Conservation (phyloP, 2,888 invertebrate species). For the Oxystoma pomonae region DNA sequence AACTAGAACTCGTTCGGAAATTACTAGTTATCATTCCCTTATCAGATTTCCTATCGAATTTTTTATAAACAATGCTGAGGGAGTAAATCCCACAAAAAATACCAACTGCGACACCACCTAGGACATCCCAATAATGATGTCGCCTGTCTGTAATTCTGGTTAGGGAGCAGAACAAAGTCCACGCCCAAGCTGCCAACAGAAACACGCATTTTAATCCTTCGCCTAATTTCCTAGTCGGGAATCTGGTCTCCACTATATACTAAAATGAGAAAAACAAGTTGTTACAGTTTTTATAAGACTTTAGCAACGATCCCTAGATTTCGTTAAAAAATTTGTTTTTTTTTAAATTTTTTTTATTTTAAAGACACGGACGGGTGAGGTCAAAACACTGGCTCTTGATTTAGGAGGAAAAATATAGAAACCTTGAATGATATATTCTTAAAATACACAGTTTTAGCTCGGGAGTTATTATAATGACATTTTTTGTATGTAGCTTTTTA, state of each 20-base stretch:
- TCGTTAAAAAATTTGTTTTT: too few relatives aligned
- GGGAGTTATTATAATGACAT: too few relatives aligned
- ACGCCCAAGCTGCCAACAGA: constrained; percentile 57
- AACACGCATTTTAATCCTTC: constrained; percentile 58
- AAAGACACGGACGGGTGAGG: too few relatives aligned
- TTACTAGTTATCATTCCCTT: background rate
- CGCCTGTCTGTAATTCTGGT: constrained; percentile 67
- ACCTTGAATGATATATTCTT: too few relatives aligned
- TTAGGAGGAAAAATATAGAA: too few relatives aligned
- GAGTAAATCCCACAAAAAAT: background rate
- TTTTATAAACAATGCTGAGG: background rate
- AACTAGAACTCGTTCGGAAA: background rate
- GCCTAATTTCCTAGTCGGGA: constrained; percentile 44
- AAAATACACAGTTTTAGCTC: too few relatives aligned
- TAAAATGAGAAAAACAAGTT: too few relatives aligned
- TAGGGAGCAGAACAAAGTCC: constrained; percentile 61
- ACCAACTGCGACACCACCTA: constrained; percentile 61
- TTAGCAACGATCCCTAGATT: too few relatives aligned
- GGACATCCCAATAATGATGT: constrained; percentile 80
- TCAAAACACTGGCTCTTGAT: too few relatives aligned
- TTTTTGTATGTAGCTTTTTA: too few relatives aligned
- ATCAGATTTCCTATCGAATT: background rate
- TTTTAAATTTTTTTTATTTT: too few relatives aligned
- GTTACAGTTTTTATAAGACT: too few relatives aligned
- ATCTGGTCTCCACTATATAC: constrained; percentile 63